These are phyloP conservation scores for Dasysyrphus albostriatus DNA, from an alignment of 2,888 invertebrate species.

Conservation along the genomic window DNA sequence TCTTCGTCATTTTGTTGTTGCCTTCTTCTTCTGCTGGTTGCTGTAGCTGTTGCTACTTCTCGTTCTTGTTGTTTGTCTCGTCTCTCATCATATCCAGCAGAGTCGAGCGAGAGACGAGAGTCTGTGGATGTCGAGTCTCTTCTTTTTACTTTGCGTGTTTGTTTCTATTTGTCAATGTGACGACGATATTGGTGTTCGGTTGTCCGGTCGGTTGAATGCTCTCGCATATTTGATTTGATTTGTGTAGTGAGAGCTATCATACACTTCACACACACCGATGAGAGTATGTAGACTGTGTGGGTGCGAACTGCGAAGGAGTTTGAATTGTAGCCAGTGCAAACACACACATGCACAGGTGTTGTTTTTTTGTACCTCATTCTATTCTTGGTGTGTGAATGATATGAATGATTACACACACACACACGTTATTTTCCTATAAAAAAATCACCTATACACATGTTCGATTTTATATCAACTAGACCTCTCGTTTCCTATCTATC, in stretches of 20 bases:
- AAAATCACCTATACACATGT: background rate
- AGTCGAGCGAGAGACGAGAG: constrained; percentile 10
- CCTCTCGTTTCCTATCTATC: constrained; percentile 32
- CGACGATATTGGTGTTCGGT: background rate
- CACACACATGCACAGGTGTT: background rate
- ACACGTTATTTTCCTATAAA: background rate
- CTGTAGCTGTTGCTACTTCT: constrained; percentile 14
- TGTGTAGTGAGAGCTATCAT: constrained; percentile 13
- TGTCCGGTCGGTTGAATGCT: constrained; percentile 69
- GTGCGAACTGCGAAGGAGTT: constrained; percentile 66
- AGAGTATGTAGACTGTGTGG: constrained; percentile 37
- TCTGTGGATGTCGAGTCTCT: constrained; percentile 18
- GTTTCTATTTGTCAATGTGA: constrained; percentile 18
- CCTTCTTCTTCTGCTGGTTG: constrained; percentile 44
- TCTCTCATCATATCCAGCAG: constrained; percentile 8
- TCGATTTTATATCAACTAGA: constrained; percentile 22
- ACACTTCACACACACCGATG: background rate
- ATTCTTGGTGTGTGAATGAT: background rate
- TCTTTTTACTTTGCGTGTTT: constrained; percentile 1
- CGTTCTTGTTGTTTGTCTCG: constrained; percentile 40
- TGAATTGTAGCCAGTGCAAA: constrained; percentile 5
- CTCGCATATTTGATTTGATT: constrained; percentile 52
- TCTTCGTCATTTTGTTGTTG: constrained; percentile 38
- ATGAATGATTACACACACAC: background rate
- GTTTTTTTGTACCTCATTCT: background rate